These are phyloP conservation scores for Tretioscincus oriximinensis DNA, from an alignment of 2,113 vertebrate species.

Conservation along the genomic window DNA sequence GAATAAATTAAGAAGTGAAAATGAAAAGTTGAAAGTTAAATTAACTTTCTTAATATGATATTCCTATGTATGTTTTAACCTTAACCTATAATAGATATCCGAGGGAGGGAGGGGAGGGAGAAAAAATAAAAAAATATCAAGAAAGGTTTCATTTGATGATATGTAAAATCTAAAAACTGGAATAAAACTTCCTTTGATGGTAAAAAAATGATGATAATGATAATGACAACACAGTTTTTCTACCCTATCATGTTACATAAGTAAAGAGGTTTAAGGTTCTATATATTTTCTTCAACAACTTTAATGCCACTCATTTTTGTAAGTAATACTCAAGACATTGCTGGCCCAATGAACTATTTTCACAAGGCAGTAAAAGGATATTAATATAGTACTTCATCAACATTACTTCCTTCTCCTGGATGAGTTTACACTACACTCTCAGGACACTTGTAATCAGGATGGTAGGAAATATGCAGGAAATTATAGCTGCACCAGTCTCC, in stretches of 20 bases:
- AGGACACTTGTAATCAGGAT: constrained; percentile 50
- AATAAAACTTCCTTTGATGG: no score
- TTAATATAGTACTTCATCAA: not conserved
- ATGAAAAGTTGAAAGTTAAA: no score
- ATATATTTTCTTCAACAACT: constrained; percentile 1
- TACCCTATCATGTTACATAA: not conserved
- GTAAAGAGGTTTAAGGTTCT: not conserved
- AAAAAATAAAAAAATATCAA: no score
- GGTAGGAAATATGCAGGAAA: constrained; percentile 42
- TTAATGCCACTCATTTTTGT: not conserved
- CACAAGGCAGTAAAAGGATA: constrained; percentile 59
- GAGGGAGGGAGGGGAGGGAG: no score
- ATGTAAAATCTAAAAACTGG: no score
- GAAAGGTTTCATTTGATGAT: no score
- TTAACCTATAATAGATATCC: no score
- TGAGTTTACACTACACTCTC: constrained; percentile 57
- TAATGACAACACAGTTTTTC: not conserved
- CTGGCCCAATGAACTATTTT: constrained; percentile 49
- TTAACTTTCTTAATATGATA: no score
- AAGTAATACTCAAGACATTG: constrained; percentile 5
- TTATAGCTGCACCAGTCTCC: constrained; percentile 37
- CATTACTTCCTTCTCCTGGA: constrained; percentile 50
- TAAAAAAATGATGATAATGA: no score
- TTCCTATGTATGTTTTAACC: no score
- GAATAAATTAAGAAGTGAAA: no score